Percentiles rank a stretch among this genome's conserved stretches.
Conservation (phyloP, 2,797 vertebrate species). For the Pteropus rufus region DNA sequence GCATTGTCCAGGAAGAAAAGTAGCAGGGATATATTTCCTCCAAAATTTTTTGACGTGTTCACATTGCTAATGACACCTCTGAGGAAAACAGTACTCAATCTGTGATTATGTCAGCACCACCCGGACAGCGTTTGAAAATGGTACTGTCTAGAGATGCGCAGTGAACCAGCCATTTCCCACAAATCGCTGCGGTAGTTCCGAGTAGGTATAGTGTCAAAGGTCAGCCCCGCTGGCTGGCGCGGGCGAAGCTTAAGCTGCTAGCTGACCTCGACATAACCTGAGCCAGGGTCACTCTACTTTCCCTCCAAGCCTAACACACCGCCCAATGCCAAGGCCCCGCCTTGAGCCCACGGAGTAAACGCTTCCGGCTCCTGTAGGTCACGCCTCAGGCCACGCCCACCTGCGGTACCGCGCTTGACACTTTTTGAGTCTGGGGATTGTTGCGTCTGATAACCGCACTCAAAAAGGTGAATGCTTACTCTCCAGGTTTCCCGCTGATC, state of each 20-base stretch:
- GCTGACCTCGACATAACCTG: rapidly evolving
- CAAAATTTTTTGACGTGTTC: background rate
- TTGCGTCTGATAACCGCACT: too few species aligned
- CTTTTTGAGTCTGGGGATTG: background rate
- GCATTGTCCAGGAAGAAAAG: background rate
- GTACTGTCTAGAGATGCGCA: background rate
- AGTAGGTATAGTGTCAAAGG: background rate
- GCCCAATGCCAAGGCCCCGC: background rate
- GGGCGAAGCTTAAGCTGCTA: background rate
- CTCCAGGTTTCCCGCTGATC: background rate
- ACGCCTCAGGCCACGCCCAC: background rate
- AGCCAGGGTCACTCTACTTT: too few species aligned
- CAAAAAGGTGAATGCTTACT: rapidly evolving
- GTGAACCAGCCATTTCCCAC: background rate
- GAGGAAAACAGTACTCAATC: background rate
- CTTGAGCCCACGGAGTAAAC: background rate
- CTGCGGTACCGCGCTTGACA: rapidly evolving
- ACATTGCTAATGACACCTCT: background rate
- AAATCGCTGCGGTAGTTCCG: background rate
- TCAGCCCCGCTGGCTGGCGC: rapidly evolving
- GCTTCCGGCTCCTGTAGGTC: rapidly evolving
- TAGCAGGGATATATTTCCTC: background rate
- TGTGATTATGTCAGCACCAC: background rate
- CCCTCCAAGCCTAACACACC: rapidly evolving
- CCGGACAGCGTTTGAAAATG: background rate